Base-by-base conservation (phyloP, 2,888 invertebrate species). In the Ypsolopha sequella region DNA sequence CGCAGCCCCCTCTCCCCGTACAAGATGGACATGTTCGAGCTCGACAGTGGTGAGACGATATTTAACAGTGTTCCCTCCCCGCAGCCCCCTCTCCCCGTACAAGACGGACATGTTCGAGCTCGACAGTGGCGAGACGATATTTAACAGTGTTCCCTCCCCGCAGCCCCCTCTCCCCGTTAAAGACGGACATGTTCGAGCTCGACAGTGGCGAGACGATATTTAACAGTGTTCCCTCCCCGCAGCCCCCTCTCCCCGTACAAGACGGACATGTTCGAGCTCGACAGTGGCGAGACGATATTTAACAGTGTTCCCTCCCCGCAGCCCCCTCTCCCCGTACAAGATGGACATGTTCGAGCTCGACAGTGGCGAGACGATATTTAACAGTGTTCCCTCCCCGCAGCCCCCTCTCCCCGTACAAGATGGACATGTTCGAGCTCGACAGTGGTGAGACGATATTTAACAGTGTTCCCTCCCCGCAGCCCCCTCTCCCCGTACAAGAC, bases 231-330 rank as follows among this genome's bases (percentile, higher is more conserved):
- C n/a, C 10, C 36, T 39, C 2, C 8, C 38, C 47, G 13, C 71
- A 90, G 91, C 57, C 76, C 82, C 0, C 73, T 77, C 0, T 92
- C 92, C 0, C 88, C 89, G 0, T 92, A 92, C 73, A 86, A 87
- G 60, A 91, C 86, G 47, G 64, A 69, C 1, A 53, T 62, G 45
- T 85, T 86, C 67, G 74, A 78, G 56, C 58, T 68, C 38, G 79
- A 77, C 6, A 52, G 51, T 2, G 73, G 73, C 38, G 66, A 58
- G 41, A 57, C 58, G 8, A 52, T 76, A 24, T 80, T 79, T n/a
- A n/a, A n/a, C n/a, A n/a, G n/a, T n/a, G n/a, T n/a, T n/a, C 24
- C 24, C 24, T 24, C 24, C 24, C 24, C 24, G 24, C 24, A n/a
- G n/a, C n/a, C n/a, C n/a, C n/a, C n/a, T n/a, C n/a, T n/a, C n/a